Evolutionary conservation across 1,140 invertebrate genomes (phyloP).

Genomic region (Aphidius ervi): DNA sequence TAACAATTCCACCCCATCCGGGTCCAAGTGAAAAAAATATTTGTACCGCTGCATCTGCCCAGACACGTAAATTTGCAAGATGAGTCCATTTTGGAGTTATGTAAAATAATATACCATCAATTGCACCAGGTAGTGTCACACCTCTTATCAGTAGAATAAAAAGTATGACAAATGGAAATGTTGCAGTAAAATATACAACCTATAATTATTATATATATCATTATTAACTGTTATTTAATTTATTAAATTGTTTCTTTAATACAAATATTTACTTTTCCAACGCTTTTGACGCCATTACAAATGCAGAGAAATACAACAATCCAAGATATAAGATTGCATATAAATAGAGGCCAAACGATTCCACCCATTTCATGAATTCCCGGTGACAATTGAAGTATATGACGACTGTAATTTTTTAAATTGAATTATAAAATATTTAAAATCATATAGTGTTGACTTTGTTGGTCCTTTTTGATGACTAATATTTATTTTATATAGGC

Average conservation of each 20-base stretch:
- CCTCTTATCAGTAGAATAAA: constrained; percentile 69
- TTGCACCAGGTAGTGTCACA: constrained; percentile 72
- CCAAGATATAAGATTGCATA: constrained; percentile 70
- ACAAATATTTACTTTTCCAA: constrained; percentile 57
- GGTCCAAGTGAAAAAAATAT: constrained; percentile 90
- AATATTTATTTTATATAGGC: neutral
- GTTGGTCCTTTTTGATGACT: neutral
- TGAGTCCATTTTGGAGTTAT: constrained; percentile 77
- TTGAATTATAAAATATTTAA: neutral
- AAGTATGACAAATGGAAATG: constrained; percentile 81
- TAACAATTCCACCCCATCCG: constrained; percentile 86
- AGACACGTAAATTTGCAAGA: constrained; percentile 67
- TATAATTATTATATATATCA: constrained; percentile 39
- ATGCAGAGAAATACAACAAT: constrained; percentile 74
- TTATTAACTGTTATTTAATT: constrained; percentile 1
- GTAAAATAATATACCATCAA: constrained; percentile 75
- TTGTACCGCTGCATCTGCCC: constrained; percentile 88
- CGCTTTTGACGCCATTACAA: constrained; percentile 74
- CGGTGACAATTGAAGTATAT: constrained; percentile 64
- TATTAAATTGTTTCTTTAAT: constrained; percentile 5
- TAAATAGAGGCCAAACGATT: constrained; percentile 69
- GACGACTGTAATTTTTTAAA: constrained; percentile 53
- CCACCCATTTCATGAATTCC: constrained; percentile 64
- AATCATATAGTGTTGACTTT: too few species aligned
- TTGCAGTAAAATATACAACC: constrained; percentile 81